phyloP scores from a whole-genome alignment of 2,113 vertebrate genomes.

The Oriolus oriolus region DNA sequence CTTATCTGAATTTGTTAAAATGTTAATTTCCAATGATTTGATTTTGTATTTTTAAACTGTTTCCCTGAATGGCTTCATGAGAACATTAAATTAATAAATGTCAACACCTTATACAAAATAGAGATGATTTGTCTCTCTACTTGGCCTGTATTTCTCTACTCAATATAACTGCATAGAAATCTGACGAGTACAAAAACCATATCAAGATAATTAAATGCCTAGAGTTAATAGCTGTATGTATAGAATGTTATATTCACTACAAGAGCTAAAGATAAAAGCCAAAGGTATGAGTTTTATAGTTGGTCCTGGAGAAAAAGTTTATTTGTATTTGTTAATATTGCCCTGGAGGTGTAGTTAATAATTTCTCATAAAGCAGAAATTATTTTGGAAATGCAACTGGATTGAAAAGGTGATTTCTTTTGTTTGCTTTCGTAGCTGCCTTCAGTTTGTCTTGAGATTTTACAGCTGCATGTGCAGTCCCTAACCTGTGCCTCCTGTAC shows the following conservation, averaged over 20 bases:
- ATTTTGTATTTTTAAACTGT: constrained; percentile 36
- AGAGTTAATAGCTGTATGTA: neutral
- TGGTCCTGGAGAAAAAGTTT: neutral
- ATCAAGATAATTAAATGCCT: constrained; percentile 21
- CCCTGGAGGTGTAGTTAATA: neutral
- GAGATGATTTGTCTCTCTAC: constrained; percentile 43
- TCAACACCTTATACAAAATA: constrained; percentile 46
- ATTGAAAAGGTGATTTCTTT: neutral
- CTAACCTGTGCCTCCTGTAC: neutral
- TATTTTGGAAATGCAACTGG: neutral
- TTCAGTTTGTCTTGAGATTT: neutral
- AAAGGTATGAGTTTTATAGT: neutral
- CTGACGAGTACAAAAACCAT: constrained; percentile 5
- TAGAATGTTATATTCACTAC: neutral
- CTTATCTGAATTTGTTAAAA: neutral
- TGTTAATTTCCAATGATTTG: constrained; percentile 42
- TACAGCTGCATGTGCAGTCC: neutral
- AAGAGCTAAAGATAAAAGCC: constrained; percentile 2
- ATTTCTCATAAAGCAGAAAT: neutral
- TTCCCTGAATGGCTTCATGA: constrained; percentile 37
- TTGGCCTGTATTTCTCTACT: neutral
- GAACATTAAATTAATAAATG: constrained; percentile 57
- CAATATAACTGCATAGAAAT: constrained; percentile 45
- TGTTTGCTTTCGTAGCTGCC: neutral
- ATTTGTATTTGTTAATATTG: neutral